Percentiles rank a stretch among this genome's conserved stretches.
These are phyloP conservation scores for Anneissia japonica DNA, from an alignment of 35 echinoderm and acorn worm species.

Conservation along the genomic window DNA sequence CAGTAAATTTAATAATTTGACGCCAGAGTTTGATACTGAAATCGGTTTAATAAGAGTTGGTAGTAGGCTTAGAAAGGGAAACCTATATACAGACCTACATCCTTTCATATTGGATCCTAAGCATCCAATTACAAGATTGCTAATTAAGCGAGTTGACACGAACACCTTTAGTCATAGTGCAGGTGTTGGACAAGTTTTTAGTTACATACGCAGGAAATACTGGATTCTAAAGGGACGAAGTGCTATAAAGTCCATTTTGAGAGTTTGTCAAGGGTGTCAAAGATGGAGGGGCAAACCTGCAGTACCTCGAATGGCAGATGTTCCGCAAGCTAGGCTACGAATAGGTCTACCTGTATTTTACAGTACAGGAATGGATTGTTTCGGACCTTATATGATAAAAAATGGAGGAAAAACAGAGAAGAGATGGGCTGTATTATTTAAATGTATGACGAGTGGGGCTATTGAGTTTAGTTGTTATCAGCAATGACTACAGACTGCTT, in stretches of 20 bases:
- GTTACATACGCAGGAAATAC: too few species aligned
- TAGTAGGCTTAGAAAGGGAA: constrained; percentile 24
- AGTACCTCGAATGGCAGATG: constrained; percentile 37
- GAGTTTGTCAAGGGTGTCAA: constrained; percentile 24
- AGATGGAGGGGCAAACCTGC: constrained; percentile 16
- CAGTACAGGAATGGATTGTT: neutral
- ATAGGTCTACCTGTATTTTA: neutral
- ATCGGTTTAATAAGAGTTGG: constrained; percentile 17
- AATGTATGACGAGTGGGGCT: neutral
- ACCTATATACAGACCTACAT: neutral
- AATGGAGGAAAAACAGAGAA: neutral
- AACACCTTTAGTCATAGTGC: constrained; percentile 16
- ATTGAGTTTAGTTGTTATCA: neutral
- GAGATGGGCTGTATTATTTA: constrained; percentile 18
- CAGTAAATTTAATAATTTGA: neutral
- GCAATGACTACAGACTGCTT: constrained; percentile 3
- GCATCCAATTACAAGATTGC: constrained; percentile 23
- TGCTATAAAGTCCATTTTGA: neutral
- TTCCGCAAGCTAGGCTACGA: constrained; percentile 30
- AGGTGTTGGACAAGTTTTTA: neutral
- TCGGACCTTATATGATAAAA: neutral
- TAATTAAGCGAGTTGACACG: constrained; percentile 9
- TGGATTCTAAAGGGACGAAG: constrained; percentile 37
- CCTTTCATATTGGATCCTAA: constrained; percentile 13
- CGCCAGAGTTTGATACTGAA: constrained; percentile 12